Evolutionary conservation across 2,113 vertebrate species (phyloP).

Genomic region (Callorhinus ursinus): DNA sequence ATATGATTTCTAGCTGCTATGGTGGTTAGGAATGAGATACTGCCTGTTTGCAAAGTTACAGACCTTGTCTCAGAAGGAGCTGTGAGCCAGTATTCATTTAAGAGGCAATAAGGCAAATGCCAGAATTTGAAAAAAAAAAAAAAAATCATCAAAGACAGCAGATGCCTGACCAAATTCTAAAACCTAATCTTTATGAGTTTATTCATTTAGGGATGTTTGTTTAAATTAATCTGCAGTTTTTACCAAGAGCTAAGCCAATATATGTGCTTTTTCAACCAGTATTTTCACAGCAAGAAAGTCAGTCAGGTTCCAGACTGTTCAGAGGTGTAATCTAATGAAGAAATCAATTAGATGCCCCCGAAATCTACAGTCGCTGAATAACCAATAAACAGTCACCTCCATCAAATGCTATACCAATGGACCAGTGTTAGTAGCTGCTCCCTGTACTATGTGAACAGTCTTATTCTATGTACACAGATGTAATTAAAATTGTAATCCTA

Average conservation of each 20-base stretch:
- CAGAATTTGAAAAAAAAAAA: constrained; percentile 73
- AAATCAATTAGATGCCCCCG: constrained; percentile 89
- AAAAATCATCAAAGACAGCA: constrained; percentile 83
- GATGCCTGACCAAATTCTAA: constrained; percentile 87
- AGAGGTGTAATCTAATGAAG: constrained; percentile 94
- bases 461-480: constrained; percentile 98
- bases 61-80: constrained; percentile 81
- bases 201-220: constrained; percentile 85
- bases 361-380: constrained; percentile 91
- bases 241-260: constrained; percentile 87
- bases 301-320: constrained; percentile 92
- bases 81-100: constrained; percentile 80
- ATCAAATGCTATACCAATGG: constrained; percentile 94
- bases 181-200: constrained; percentile 83
- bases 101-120: constrained; percentile 85
- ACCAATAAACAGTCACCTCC: constrained; percentile 92
- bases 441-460: constrained; percentile 97
- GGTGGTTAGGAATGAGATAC: constrained; percentile 80
- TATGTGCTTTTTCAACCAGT: constrained; percentile 87
- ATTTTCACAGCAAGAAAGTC: constrained; percentile 88
- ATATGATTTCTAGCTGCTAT: constrained; percentile 81
- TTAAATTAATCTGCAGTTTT: constrained; percentile 83
- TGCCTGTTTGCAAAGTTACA: constrained; percentile 81
- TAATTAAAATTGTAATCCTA: constrained; percentile 99
- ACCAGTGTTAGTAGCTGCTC: constrained; percentile 97